Percentiles rank a stretch among this genome's conserved stretches.
phyloP scores from a whole-genome alignment of 1,140 invertebrate genomes.

The Archegozetes longisetosus region DNA sequence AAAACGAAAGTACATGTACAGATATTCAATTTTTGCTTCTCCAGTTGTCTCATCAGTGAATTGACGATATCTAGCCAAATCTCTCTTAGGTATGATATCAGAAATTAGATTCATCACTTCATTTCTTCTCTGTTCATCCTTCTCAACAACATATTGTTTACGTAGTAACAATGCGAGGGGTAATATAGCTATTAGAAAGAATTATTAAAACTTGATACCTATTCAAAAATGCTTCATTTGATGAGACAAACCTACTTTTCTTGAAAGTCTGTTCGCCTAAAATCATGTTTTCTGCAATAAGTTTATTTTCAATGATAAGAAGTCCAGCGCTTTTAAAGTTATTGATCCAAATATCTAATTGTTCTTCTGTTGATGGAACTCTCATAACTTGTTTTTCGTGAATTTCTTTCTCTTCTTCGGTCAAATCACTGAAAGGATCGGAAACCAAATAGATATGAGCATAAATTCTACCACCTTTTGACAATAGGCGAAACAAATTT shows the following conservation, averaged over 20 bases:
- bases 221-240: background rate
- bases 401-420: background rate
- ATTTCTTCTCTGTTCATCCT: background rate
- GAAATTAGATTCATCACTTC: too few species aligned
- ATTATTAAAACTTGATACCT: background rate
- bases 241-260: too few species aligned
- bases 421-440: slow-evolving; percentile 6
- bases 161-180: background rate
- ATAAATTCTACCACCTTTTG: background rate
- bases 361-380: slow-evolving; percentile 6
- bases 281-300: background rate
- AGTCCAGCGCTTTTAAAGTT: background rate
- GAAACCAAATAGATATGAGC: background rate
- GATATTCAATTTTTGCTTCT: background rate
- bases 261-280: background rate
- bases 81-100: too few species aligned
- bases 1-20: background rate
- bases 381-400: background rate
- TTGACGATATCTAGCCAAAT: background rate
- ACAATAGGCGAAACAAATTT: slow-evolving; percentile 2
- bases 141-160: background rate
- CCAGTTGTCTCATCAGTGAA: background rate
- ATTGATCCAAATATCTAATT: slow-evolving; percentile 1
- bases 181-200: background rate
- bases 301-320: background rate